phyloP scores from a whole-genome alignment of 2,797 vertebrate genomes.

The Cynopterus sphinx region DNA sequence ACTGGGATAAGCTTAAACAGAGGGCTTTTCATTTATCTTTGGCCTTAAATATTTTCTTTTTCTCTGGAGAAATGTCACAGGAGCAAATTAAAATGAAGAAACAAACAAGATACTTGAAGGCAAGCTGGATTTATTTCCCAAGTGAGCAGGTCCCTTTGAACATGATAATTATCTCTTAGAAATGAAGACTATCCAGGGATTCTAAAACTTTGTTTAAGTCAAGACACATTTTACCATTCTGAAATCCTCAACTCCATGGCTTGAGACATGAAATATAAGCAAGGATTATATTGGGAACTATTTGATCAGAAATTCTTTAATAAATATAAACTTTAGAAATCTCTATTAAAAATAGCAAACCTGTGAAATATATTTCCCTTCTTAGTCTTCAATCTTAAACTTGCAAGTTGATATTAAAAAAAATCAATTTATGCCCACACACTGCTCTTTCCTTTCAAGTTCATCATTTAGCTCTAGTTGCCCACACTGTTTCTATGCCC shows the following conservation, averaged over 20 bases:
- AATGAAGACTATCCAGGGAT: constrained; percentile 26
- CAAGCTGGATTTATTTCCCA: constrained; percentile 54
- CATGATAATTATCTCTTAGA: constrained; percentile 39
- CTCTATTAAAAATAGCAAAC: background rate
- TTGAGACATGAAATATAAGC: background rate
- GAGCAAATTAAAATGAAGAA: constrained; percentile 55
- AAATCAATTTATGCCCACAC: background rate
- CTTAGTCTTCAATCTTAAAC: background rate
- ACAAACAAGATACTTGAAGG: constrained; percentile 55
- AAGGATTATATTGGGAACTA: background rate
- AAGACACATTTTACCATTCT: background rate
- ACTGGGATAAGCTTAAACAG: background rate
- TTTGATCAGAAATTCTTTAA: background rate
- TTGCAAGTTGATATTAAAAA: background rate
- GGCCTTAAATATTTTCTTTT: background rate
- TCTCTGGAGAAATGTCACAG: background rate
- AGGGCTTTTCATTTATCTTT: background rate
- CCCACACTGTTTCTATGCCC: background rate
- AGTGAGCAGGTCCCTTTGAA: constrained; percentile 38
- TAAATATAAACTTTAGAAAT: constrained; percentile 25
- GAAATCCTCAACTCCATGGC: background rate
- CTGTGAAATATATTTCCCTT: background rate
- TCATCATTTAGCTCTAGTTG: background rate
- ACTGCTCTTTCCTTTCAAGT: background rate
- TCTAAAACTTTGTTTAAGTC: constrained; percentile 30